A percentile compares a stretch with the other conserved stretches of the same genome.
Conservation (phyloP, 1,140 invertebrate species). For the Drosophila serrata region DNA sequence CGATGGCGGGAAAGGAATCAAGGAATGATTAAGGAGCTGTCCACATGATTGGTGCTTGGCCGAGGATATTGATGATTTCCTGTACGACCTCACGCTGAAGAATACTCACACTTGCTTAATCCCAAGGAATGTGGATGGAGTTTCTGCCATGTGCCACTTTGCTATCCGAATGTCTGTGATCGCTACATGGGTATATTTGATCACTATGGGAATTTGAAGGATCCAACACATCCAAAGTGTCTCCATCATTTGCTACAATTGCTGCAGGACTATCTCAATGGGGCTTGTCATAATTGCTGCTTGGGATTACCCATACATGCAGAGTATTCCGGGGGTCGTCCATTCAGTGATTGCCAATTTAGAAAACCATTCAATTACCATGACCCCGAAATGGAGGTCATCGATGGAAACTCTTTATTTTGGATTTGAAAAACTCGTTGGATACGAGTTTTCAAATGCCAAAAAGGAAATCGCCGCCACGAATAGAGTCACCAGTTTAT, state of each 20-base stretch:
- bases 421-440: no score
- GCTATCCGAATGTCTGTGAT: constrained; percentile 33
- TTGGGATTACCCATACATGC: neutral
- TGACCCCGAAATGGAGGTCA: neutral
- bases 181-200: constrained; percentile 52
- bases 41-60: constrained; percentile 7
- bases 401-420: neutral
- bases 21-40: neutral
- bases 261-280: constrained; percentile 10
- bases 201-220: constrained; percentile 40
- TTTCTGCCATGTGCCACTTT: constrained; percentile 37
- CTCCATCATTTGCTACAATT: constrained; percentile 26
- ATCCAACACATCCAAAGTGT: constrained; percentile 37
- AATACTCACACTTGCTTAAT: constrained; percentile 42
- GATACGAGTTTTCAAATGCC: no score
- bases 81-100: constrained; percentile 45
- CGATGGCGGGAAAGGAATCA: constrained; percentile 41
- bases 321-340: neutral
- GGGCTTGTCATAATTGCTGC: neutral
- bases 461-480: neutral
- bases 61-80: constrained; percentile 18
- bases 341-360: neutral
- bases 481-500: rapidly evolving
- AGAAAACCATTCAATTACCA: neutral
- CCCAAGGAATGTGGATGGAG: constrained; percentile 8